Evolutionary conservation across 2,797 vertebrate species (phyloP), one percentile per base, ranked within the genome.

Genomic region (Ptychadena robeensis): DNA sequence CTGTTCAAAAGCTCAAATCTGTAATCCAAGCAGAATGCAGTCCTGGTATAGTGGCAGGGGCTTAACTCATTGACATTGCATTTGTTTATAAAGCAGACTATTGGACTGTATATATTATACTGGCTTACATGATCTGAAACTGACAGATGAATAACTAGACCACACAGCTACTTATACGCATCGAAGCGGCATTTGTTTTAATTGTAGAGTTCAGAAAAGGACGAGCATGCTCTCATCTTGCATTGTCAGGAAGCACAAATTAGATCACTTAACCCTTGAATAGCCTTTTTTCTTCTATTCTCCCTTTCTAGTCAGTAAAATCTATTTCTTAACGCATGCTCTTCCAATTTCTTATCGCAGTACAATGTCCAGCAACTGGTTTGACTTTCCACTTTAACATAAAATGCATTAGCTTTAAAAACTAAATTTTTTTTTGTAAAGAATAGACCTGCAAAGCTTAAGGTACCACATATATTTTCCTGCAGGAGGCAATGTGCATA

Each of bases 61-160:
- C 35, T 53, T 77, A 59, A 76, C 63, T 57, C 61, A 59, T 68
- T 59, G 69, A 79, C 57, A 72, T 83, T 72, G 69, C 34, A 64
- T 74, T 68, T 9, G 71, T 84, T 84, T 84, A 84, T 80, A 84
- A 75, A 80, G 64, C 48, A 70, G 69, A 79, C 74, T 80, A 80
- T 70, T 64, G 64, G 67, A 75, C 70, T 80, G 71, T 84, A 80
- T 80, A 84, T 70, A 84, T 84, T 80, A 69, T 61, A 72, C 64
- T 80, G 64, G 53, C 71, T 84, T 53, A 35, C 35, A 61, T 75
- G 59, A 48, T 80, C 22, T 64, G 65, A 34, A 75, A 69, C 35
- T 84, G 70, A 75, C 82, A 74, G 71, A 80, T 69, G 65, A 79
- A 74, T 61, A 84, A 80, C 71, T 69, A 57, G 82, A 84, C 82